Base-by-base conservation (phyloP, 2,797 vertebrate species). In the Dromococcyx pavoninus region DNA sequence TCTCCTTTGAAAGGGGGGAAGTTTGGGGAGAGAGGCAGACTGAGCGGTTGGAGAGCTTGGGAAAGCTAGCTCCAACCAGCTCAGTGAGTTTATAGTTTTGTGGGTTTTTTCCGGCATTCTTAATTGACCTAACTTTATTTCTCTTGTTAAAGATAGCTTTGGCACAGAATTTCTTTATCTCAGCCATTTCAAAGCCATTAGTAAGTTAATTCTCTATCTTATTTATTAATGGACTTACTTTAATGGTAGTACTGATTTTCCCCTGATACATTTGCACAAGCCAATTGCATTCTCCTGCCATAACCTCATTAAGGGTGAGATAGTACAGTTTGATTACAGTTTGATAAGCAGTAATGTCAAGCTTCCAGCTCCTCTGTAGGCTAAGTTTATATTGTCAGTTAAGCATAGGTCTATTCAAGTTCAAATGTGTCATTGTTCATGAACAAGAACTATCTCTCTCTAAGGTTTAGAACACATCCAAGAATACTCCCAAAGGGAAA, bases 201-300 rank as follows among this genome's bases (percentile, higher is more conserved):
- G 89, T 78, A 94, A 86, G 91, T 94, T 90, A 94, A 90, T 90
- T 94, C 79, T 89, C 33, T 41, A 50, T 77, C 81, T 88, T 86
- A 84, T 91, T 93, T 96, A 84, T 93, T 94, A 94, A 95, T 95
- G 92, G 81, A 89, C 28, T n/a, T 88, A 39, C 54, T 93, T 93
- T 89, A 77, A 65, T 71, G 56, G 17, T 44, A 14, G 50, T 74
- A 86, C 84, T 51, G 81, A 78, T 94, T 93, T 95, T 91, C 61
- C 71, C 72, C 33, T 50, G 30, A 77, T 89, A 80, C 64, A 46
- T 89, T 91, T 87, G 65, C 39, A 65, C 53, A 74, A 75, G 44
- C 25, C 54, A 76, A 77, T 85, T 84, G 94, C 65, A 58, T 93
- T 93, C 37, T 71, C 27, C 48, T 89, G 39, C 30, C 46, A 77